phyloP scores from a whole-genome alignment of 2,797 vertebrate species.

The Ctenopoma kingsleyae region DNA sequence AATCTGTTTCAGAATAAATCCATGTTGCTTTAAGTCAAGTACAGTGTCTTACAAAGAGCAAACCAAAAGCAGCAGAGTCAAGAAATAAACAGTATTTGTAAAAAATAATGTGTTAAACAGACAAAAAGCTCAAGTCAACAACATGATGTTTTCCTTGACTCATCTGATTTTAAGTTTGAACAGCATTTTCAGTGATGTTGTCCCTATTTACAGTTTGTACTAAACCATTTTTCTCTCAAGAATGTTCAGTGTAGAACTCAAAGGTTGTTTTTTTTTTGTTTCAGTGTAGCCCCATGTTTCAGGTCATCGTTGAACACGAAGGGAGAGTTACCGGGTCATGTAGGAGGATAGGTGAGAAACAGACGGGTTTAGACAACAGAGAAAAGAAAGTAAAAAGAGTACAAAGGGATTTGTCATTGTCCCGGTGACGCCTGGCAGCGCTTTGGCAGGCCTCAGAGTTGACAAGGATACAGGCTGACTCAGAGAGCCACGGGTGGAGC shows the following conservation, averaged over 20 bases:
- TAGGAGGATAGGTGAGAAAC: constrained; percentile 40
- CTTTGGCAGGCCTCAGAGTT: constrained; percentile 65
- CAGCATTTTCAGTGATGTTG: constrained; percentile 63
- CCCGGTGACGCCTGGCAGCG: constrained; percentile 67
- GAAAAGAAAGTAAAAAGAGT: constrained; percentile 62
- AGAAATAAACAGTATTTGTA: constrained; percentile 66
- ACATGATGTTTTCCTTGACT: constrained; percentile 58
- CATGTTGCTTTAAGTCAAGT: constrained; percentile 38
- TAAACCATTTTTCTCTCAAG: constrained; percentile 67
- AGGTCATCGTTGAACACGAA: constrained; percentile 59
- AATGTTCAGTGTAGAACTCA: constrained; percentile 67
- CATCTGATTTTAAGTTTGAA: constrained; percentile 57
- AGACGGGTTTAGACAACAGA: constrained; percentile 45
- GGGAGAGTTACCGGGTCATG: constrained; percentile 51
- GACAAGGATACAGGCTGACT: constrained; percentile 69
- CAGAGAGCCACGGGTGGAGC: constrained; percentile 48
- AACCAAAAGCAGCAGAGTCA: constrained; percentile 68
- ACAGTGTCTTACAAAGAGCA: constrained; percentile 69
- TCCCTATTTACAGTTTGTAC: constrained; percentile 77
- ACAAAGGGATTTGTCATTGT: constrained; percentile 77
- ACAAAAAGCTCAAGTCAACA: constrained; percentile 70
- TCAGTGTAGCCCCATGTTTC: constrained; percentile 61
- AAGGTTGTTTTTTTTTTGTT: constrained; percentile 46
- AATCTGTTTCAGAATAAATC: constrained; percentile 54
- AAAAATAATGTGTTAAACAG: constrained; percentile 66